A percentile compares a stretch with the other conserved stretches of the same genome.
Evolutionary conservation across 2,797 vertebrate genomes (phyloP).

Genomic region (Sebastes variabilis): DNA sequence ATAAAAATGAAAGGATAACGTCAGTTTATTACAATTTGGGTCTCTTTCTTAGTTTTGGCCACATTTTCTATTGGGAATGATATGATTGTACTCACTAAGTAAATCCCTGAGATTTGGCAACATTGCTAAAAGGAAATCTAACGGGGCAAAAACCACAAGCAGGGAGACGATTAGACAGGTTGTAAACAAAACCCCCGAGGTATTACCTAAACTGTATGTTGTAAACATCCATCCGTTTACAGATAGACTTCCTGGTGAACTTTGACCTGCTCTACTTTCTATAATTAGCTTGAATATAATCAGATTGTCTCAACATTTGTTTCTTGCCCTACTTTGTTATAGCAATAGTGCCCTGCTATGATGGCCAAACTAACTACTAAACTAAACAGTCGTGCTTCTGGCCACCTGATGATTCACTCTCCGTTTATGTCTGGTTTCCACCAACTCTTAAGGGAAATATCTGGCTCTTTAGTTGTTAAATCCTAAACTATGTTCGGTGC

Average conservation of each 20-base stretch:
- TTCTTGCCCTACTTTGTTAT: no score
- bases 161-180: background rate
- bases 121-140: background rate
- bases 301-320: background rate
- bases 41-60: background rate
- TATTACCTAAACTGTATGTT: background rate
- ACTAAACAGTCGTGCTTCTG: no score
- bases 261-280: background rate
- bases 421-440: background rate
- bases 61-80: background rate
- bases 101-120: background rate
- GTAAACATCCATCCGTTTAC: background rate
- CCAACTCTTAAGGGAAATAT: background rate
- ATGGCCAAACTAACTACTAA: no score
- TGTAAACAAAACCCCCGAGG: background rate
- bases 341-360: no score
- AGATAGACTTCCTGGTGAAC: background rate
- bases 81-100: background rate
- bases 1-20: background rate
- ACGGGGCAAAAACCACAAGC: background rate
- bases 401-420: no score
- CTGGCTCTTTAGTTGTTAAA: background rate
- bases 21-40: background rate
- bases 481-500: background rate
- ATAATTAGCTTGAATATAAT: background rate